Evolutionary conservation across 2,113 vertebrate species (phyloP), one percentile per base, ranked within the genome.

Genomic region (Callorhinus ursinus): DNA sequence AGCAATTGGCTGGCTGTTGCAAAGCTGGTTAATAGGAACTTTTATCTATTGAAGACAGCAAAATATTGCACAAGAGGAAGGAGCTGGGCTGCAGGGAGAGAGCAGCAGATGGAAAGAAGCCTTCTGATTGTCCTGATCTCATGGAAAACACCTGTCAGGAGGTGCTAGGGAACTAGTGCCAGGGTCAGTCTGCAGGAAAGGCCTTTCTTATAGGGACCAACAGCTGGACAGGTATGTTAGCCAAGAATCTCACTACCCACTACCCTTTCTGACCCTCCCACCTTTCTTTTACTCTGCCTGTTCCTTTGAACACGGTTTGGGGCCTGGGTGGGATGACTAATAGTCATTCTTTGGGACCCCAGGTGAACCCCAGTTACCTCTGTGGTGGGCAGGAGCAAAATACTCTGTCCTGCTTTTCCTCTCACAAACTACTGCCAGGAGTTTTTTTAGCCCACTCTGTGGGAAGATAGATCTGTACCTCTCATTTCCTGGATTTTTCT

Each of bases 141-240:
- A 80, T 98, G 98, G 98, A 99, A 97, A 98, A 97, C 98, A 98
- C 97, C 98, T 98, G 77, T 99, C 98, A 98, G 98, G 98, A 99
- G 98, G 98, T 99, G 96, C 98, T 99, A 99, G 99, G 98, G 99
- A 99, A 97, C 98, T 99, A 99, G 98, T 99, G 98, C 98, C 99
- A 99, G 99, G 99, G 99, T 98, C 98, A 98, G 97, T 97, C 98
- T 98, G 94, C 98, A 98, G 99, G 99, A 99, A 98, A 98, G 99
- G 97, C 98, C 98, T 98, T 99, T 98, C 98, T 98, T 98, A 0
- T 99, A 99, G 98, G 98, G 99, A 99, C 97, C 98, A 98, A 95
- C 99, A 98, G 97, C 97, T 98, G 95, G 96, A 98, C 98, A 99
- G 99, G 99, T 99, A 99, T 95, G 99, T 99, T 99, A 99, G 99